A percentile compares a stretch with the other conserved stretches of the same genome.
These are phyloP conservation scores for Lepidotrigona ventralis DNA, from an alignment of 1,140 invertebrate species.

Conservation along the genomic window DNA sequence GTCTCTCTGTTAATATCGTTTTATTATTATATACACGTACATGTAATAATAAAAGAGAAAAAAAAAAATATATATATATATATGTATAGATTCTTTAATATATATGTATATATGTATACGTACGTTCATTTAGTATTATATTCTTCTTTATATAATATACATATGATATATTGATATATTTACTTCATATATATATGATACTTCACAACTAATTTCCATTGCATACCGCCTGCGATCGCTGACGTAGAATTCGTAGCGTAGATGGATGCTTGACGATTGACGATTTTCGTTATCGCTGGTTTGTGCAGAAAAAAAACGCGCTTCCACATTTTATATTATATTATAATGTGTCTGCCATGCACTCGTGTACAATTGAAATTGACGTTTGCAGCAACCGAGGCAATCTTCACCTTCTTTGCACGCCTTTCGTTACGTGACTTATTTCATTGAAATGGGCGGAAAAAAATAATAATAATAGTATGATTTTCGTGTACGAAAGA, in stretches of 20 bases:
- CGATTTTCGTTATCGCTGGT: slow-evolving; percentile 51
- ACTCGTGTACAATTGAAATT: not conserved
- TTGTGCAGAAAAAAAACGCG: slow-evolving; percentile 43
- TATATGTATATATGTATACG: not conserved
- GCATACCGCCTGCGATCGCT: slow-evolving; percentile 74
- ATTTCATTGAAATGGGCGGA: too few relatives aligned
- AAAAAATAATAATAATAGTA: too few relatives aligned
- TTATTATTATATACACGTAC: slow-evolving; percentile 14
- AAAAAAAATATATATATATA: not conserved
- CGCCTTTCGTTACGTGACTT: too few relatives aligned
- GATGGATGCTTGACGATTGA: slow-evolving; percentile 58
- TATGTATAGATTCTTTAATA: not conserved
- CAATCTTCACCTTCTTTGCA: not conserved
- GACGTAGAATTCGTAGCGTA: slow-evolving; percentile 60
- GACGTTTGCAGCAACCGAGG: too few relatives aligned
- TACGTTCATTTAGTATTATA: not conserved
- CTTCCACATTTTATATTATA: slow-evolving; percentile 3
- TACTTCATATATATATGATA: slow-evolving; percentile 26
- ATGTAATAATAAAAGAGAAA: not conserved
- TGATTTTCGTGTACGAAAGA: too few relatives aligned
- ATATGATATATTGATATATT: slow-evolving; percentile 26
- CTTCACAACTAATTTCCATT: slow-evolving; percentile 46
- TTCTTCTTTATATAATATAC: slow-evolving; percentile 48
- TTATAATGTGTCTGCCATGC: not conserved
- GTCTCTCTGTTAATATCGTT: slow-evolving; percentile 42